Conservation (phyloP, 2,888 invertebrate genomes). For the Euproctis similis region DNA sequence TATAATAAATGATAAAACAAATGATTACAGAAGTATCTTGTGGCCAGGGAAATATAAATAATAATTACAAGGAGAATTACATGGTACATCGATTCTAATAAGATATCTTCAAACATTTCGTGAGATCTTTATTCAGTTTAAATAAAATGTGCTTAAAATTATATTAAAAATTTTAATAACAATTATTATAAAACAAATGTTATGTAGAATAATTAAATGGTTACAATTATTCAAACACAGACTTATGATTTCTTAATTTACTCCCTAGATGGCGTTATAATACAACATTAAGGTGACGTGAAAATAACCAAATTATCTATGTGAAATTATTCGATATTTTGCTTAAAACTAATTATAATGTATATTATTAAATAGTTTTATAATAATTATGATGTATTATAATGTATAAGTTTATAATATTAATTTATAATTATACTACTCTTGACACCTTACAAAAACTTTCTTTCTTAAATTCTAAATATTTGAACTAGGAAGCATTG, state of each 20-base stretch:
- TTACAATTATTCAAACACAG: slow-evolving; percentile 1
- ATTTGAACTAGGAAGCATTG: slow-evolving; percentile 58
- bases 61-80: slow-evolving; percentile 13
- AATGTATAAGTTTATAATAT: no score
- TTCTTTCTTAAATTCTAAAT: slow-evolving; percentile 31
- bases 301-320: no score
- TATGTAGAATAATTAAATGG: slow-evolving; percentile 4
- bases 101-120: slow-evolving; percentile 12
- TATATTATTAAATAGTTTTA: no score
- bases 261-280: slow-evolving; percentile 22
- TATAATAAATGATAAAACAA: no score
- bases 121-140: slow-evolving; percentile 22
- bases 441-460: no score
- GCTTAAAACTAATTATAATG: no score
- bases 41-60: slow-evolving; percentile 22
- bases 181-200: slow-evolving; percentile 2
- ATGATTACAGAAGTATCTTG: slow-evolving; percentile 35
- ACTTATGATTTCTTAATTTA: slow-evolving; percentile 9
- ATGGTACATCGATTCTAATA: no score
- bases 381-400: no score
- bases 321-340: no score
- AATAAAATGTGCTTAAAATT: slow-evolving; percentile 1
- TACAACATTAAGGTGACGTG: slow-evolving; percentile 5
- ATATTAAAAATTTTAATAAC: no score
- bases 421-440: no score